Conservation (phyloP, 2,888 invertebrate species). For the Bombyx huttoni region DNA sequence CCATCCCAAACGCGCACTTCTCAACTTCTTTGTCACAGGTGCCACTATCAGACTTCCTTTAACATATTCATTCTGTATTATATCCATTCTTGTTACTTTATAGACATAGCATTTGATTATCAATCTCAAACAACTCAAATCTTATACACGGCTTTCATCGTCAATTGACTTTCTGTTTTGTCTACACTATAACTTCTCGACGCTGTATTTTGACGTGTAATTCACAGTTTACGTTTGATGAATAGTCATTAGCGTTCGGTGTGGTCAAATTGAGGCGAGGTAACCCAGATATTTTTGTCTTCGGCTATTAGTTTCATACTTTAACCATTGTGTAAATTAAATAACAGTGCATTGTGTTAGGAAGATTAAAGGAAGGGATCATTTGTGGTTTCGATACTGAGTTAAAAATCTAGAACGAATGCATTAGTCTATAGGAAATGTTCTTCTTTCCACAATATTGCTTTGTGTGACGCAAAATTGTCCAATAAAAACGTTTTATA, state of each 20-base stretch:
- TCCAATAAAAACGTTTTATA: too few relatives aligned
- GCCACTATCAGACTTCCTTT: too few relatives aligned
- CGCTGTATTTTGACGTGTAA: constrained; percentile 26
- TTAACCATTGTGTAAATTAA: not conserved
- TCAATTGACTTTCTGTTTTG: not conserved
- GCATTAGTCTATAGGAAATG: not conserved
- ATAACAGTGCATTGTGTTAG: not conserved
- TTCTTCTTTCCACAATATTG: not conserved
- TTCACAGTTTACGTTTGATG: constrained; percentile 34
- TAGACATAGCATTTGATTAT: too few relatives aligned
- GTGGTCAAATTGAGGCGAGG: constrained; percentile 24
- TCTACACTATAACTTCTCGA: not conserved
- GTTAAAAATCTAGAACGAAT: constrained; percentile 8
- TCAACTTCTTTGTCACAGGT: too few relatives aligned
- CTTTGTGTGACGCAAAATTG: too few relatives aligned
- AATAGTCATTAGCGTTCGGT: constrained; percentile 31
- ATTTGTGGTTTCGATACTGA: not conserved
- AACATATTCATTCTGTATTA: too few relatives aligned
- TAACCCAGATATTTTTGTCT: constrained; percentile 1
- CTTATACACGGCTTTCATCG: too few relatives aligned
- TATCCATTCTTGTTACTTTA: too few relatives aligned
- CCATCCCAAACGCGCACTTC: too few relatives aligned
- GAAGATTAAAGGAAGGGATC: not conserved
- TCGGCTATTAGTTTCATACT: not conserved
- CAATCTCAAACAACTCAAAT: too few relatives aligned